phyloP scores from a whole-genome alignment of 2,888 invertebrate genomes.

The Cristatella mucedo region DNA sequence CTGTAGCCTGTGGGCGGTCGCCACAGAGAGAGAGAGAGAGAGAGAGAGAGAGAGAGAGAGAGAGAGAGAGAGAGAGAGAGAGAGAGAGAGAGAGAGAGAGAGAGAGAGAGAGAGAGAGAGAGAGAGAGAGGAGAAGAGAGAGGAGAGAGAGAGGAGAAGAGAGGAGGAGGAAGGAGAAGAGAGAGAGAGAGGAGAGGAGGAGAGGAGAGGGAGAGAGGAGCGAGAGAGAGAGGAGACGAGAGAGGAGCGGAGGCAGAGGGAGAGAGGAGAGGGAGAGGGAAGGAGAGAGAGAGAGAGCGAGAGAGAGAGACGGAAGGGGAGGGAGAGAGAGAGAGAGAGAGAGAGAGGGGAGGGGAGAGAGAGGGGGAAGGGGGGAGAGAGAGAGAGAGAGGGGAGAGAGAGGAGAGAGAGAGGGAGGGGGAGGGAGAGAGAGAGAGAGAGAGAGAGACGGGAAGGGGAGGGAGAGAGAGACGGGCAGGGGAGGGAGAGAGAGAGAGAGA shows the following conservation, averaged over 20 bases:
- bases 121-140: no score
- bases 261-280: neutral
- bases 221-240: neutral
- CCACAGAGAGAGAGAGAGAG: no score
- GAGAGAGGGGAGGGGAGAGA: neutral
- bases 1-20: no score
- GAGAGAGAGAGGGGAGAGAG: neutral
- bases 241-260: neutral
- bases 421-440: neutral
- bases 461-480: no score
- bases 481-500: no score
- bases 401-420: neutral
- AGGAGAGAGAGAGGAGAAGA: neutral
- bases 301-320: neutral
- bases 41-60: no score
- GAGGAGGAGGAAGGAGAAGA: neutral
- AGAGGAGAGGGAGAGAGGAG: neutral
- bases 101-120: no score
- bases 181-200: neutral
- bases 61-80: no score
- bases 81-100: no score
- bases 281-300: neutral
- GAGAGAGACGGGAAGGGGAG: no score
- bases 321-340: neutral
- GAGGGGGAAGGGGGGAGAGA: neutral